Evolutionary conservation across 2,113 vertebrate genomes (phyloP), one percentile per base, ranked within the genome.

Genomic region (Phyllostomus hastatus): DNA sequence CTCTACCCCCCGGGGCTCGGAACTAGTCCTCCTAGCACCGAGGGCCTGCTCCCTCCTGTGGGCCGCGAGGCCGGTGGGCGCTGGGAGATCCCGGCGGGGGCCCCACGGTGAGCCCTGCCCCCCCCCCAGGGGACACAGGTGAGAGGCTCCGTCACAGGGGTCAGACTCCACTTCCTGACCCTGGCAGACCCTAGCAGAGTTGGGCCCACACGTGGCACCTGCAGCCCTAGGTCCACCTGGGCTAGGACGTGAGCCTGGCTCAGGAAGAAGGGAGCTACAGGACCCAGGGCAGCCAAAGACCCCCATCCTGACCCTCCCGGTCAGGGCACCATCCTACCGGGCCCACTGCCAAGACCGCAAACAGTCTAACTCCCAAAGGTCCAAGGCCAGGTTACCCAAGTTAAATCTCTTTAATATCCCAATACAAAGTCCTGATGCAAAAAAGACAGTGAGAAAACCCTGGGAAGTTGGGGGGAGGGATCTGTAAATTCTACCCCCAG

Each of bases 371-470:
- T 38, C 72, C 31, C 72, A 91, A 95, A 97, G 90, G 67, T 67
- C n/a, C 81, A 84, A 98, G 83, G 66, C 97, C 80, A 33, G 93
- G 76, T 94, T 97, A 98, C 91, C 95, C 97, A 98, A 98, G 97
- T 98, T 98, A 98, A 98, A 98, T 97, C 95, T 98, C 97, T 98
- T 98, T 98, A 97, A 97, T 98, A 91, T 96, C 95, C 93, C 96
- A 95, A 97, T 98, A 98, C 95, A 98, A 98, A 98, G 97, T 97
- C 91, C 95, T 95, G 90, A 98, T 97, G 97, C 97, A 97, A 98
- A 97, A 97, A 98, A 97, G 97, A 97, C 89, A 76, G 61, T 90
- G 96, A 95, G 86, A 97, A 97, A 97, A 95, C 96, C 96, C 97
- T 96, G 97, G 97, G 96, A 97, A 84, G 57, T 82, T 59, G 66